Percentiles rank a stretch among this genome's conserved stretches.
These are phyloP conservation scores for rat (Rattus norvegicus) DNA, from an alignment of 2,113 vertebrate species.

Conservation along the genomic window GRCr8 NC_086020.1:177845001-177845500, in stretches of 20 bases:
- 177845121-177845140: background rate
- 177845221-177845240: no score
- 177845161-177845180: background rate
- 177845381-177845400: background rate
- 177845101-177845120: background rate
- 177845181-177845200: background rate
- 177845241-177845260: background rate
- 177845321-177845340: background rate
- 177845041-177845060: background rate
- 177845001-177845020: background rate
- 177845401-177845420: no score
- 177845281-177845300: background rate
- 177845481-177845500: background rate
- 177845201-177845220: background rate
- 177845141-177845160: background rate
- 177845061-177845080: background rate
- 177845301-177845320: background rate
- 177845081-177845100: no score
- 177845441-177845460: background rate
- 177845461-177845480: background rate
- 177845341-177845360: background rate
- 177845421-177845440: background rate
- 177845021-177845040: constrained; percentile 30
- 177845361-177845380: background rate
- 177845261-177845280: background rate